Conservation (phyloP, 2,797 vertebrate genomes). For the Mareca penelope region DNA sequence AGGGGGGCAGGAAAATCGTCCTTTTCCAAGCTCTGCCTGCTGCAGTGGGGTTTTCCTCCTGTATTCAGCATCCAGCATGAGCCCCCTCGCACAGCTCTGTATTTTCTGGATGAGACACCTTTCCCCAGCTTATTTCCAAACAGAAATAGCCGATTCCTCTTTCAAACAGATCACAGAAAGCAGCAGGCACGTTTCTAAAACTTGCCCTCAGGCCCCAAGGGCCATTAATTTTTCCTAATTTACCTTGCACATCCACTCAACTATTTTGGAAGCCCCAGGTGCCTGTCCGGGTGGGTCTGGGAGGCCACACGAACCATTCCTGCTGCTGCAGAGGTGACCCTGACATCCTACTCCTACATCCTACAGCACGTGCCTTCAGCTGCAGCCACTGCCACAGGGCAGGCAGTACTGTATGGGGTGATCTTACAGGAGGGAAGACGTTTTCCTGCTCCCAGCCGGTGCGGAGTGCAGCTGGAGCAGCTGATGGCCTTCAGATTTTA, state of each 20-base stretch:
- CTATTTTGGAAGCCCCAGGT: neutral
- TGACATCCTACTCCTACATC: neutral
- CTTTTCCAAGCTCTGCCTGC: neutral
- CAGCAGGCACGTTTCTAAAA: neutral
- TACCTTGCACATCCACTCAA: neutral
- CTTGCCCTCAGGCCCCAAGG: neutral
- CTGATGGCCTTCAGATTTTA: slow-evolving; percentile 16
- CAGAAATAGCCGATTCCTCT: neutral
- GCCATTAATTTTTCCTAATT: neutral
- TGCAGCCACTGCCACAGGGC: neutral
- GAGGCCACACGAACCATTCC: neutral
- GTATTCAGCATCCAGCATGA: too few species aligned
- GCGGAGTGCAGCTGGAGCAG: neutral
- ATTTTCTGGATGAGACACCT: neutral
- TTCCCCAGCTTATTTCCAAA: neutral
- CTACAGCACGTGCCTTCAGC: neutral
- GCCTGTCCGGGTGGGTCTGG: neutral
- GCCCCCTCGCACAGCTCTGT: neutral
- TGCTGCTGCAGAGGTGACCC: neutral
- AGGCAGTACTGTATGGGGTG: neutral
- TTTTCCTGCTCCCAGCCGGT: neutral
- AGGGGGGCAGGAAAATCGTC: neutral
- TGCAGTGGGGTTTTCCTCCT: neutral
- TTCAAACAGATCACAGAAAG: neutral
- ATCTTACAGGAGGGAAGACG: neutral